Evolutionary conservation across 1,140 invertebrate genomes (phyloP).

Genomic region (Lerema accius): DNA sequence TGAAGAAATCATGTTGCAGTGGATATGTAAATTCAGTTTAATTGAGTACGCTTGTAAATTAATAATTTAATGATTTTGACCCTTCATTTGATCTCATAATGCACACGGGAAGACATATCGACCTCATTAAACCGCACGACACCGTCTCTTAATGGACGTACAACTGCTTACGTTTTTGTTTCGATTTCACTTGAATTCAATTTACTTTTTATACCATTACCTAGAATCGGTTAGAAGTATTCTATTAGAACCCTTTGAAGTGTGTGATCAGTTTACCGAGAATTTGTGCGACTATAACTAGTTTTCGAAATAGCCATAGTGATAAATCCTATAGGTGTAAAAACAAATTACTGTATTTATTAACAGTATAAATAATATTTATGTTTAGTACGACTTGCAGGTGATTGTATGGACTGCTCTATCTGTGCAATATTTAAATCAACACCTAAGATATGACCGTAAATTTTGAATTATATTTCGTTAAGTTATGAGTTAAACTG

Average conservation of each 20-base stretch:
- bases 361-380: slow-evolving; percentile 24
- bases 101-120: slow-evolving; percentile 67
- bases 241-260: slow-evolving; percentile 10
- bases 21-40: slow-evolving; percentile 58
- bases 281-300: slow-evolving; percentile 17
- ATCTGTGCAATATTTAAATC: slow-evolving; percentile 20
- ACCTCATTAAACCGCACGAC: slow-evolving; percentile 64
- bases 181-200: slow-evolving; percentile 40
- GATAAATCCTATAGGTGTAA: slow-evolving; percentile 22
- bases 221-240: slow-evolving; percentile 2
- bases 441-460: slow-evolving; percentile 5
- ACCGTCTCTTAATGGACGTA: slow-evolving; percentile 65
- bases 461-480: slow-evolving; percentile 9
- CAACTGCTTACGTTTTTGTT: slow-evolving; percentile 49
- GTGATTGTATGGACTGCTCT: slow-evolving; percentile 12
- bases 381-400: slow-evolving; percentile 14
- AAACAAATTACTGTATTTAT: slow-evolving; percentile 25
- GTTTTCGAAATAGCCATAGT: slow-evolving; percentile 9
- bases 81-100: slow-evolving; percentile 71
- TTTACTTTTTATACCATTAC: slow-evolving; percentile 23
- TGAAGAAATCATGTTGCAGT: slow-evolving; percentile 30
- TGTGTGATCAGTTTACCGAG: slow-evolving; percentile 1
- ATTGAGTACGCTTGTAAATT: slow-evolving; percentile 75
- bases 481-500: slow-evolving; percentile 1
- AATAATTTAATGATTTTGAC: slow-evolving; percentile 71